These are phyloP conservation scores for Sebastes vulpes DNA, from an alignment of 2,797 vertebrate species.

Conservation along the genomic window DNA sequence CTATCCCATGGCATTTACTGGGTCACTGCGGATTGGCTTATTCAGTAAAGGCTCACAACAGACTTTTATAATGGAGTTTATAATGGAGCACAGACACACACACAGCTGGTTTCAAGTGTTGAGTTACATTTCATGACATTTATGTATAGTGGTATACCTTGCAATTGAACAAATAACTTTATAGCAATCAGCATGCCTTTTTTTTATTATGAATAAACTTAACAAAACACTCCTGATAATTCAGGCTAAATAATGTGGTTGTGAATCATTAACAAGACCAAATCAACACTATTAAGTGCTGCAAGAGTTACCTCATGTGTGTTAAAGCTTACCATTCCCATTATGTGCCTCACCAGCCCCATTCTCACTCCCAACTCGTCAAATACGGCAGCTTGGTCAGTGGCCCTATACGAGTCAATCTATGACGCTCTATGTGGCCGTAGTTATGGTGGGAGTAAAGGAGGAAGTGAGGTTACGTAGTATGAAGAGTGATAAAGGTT, in stretches of 20 bases:
- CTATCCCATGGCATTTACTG: conserved; percentile 5
- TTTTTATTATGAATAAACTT: conserved; percentile 12
- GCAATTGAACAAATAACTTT: conserved; percentile 34
- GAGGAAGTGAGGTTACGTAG: not conserved
- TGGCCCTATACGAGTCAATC: not conserved
- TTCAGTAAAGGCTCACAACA: conserved; percentile 15
- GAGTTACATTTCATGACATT: conserved; percentile 39
- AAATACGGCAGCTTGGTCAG: not conserved
- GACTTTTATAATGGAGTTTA: conserved; percentile 20
- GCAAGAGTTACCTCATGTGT: conserved; percentile 3
- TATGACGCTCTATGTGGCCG: not conserved
- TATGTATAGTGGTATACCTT: conserved; percentile 25
- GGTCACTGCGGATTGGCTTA: conserved; percentile 10
- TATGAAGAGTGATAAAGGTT: not conserved
- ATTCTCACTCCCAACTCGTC: not conserved
- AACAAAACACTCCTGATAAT: conserved; percentile 16
- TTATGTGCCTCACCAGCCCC: not conserved
- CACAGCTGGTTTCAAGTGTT: conserved; percentile 44
- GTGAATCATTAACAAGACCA: conserved; percentile 20
- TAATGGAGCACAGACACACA: conserved; percentile 34
- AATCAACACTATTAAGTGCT: conserved; percentile 11
- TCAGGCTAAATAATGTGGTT: conserved; percentile 2
- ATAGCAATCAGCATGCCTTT: conserved; percentile 24
- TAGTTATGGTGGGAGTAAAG: not conserved
- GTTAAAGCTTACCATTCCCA: conserved; percentile 20